phyloP scores from a whole-genome alignment of 2,797 vertebrate genomes.

The Odontamblyopus lacepedii region DNA sequence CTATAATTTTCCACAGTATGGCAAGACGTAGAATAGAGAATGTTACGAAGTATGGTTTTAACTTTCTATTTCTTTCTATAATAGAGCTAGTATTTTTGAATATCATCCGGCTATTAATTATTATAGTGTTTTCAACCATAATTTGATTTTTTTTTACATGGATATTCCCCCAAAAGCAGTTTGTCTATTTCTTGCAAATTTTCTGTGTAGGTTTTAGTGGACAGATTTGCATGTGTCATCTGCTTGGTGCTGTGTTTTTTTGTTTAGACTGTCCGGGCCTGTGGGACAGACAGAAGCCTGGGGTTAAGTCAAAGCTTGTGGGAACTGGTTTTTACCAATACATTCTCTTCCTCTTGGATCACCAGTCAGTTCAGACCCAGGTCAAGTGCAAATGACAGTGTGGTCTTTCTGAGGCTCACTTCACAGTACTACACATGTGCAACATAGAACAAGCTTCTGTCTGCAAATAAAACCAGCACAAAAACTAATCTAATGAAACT shows the following conservation, averaged over 20 bases:
- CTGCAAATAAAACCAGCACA: not conserved
- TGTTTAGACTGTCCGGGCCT: conserved; percentile 48
- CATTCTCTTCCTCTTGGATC: conserved; percentile 58
- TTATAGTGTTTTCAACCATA: not conserved
- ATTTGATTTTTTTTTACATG: not conserved
- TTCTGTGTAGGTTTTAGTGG: conserved; percentile 14
- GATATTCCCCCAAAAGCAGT: not conserved
- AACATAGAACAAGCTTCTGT: not conserved
- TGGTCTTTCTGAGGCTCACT: conserved; percentile 34
- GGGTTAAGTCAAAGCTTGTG: conserved; percentile 77
- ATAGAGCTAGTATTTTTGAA: too few species aligned
- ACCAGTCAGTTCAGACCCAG: conserved; percentile 27
- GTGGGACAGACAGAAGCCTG: conserved; percentile 51
- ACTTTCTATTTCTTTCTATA: too few species aligned
- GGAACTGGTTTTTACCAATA: conserved; percentile 66
- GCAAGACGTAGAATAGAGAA: too few species aligned
- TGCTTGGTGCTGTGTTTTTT: conserved; percentile 29
- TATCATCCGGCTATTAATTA: too few species aligned
- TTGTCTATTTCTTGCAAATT: too few species aligned
- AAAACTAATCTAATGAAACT: not conserved
- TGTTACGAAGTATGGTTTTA: too few species aligned
- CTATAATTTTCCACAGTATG: too few species aligned
- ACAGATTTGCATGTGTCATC: conserved; percentile 40
- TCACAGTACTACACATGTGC: not conserved
- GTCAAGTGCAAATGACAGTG: conserved; percentile 37